These are phyloP conservation scores for Aphyosemion australe DNA, from an alignment of 2,113 vertebrate genomes.

Conservation along the genomic window DNA sequence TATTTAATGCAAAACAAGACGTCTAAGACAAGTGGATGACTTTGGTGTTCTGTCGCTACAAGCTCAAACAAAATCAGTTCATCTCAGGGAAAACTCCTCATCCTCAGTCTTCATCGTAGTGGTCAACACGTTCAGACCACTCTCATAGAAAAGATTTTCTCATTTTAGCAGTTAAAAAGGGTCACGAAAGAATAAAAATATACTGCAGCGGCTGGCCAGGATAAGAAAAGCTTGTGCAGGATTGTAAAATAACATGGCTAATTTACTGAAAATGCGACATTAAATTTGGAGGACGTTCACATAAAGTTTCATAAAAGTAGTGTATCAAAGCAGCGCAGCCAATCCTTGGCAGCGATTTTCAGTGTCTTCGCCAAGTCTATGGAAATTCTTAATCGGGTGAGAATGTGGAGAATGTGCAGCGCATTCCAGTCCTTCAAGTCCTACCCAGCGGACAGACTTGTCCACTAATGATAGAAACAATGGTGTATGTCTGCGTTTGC, in stretches of 20 bases:
- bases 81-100: neutral
- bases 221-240: conserved; percentile 52
- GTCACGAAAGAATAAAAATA: conserved; percentile 63
- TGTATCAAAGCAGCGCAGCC: conserved; percentile 57
- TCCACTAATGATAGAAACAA: conserved; percentile 68
- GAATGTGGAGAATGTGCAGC: conserved; percentile 66
- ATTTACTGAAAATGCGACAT: conserved; percentile 41
- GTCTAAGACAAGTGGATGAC: conserved; percentile 74
- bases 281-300: conserved; percentile 33
- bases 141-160: conserved; percentile 26
- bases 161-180: conserved; percentile 48
- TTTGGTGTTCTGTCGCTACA: conserved; percentile 78
- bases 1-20: conserved; percentile 65
- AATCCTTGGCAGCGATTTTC: conserved; percentile 45
- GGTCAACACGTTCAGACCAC: conserved; percentile 57
- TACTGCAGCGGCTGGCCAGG: conserved; percentile 57
- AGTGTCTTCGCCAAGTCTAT: conserved; percentile 57
- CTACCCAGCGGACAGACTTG: conserved; percentile 56
- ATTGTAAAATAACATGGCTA: conserved; percentile 41
- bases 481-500: conserved; percentile 51
- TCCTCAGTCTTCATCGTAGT: conserved; percentile 59
- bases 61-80: conserved; percentile 33
- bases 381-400: conserved; percentile 67
- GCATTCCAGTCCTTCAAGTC: conserved; percentile 52
- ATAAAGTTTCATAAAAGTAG: conserved; percentile 52